Evolutionary conservation across 2,888 invertebrate genomes (phyloP), one percentile per base, ranked within the genome.

Genomic region (Pandemis corylana): DNA sequence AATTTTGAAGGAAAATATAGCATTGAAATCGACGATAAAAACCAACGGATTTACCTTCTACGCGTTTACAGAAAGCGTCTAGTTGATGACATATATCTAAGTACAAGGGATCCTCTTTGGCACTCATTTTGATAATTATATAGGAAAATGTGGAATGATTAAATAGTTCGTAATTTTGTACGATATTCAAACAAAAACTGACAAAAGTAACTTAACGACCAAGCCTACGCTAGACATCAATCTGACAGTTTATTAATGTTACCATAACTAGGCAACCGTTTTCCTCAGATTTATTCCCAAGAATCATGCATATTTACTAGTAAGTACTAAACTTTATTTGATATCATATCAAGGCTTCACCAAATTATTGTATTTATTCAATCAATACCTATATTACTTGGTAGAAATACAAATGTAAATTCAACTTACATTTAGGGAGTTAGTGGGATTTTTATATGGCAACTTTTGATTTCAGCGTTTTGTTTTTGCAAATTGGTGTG

Each of bases 101-200:
- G 74, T 61, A 72, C 10, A 74, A 15, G 41, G 71, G 76, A 46
- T 77, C 69, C 71, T 73, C 75, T 41, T 82, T 82, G n/a, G 71
- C 64, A 66, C 69, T 77, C 87, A 87, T 86, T 81, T 80, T 83
- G 44, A 1, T 53, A 36, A 20, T 28, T 28, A 10, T 12, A 3
- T 5, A 12, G 10, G 0, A 56, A 56, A 51, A n/a, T n/a, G 13
- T 20, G 36, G 68, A 56, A 13, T 59, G 62, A 66, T 51, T 46
- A 46, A 46, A 12, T 12, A 46, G 5, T 46, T 46, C 12, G 5
- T 6, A n/a, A 51, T 7, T 51, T 51, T 5, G n/a, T 6, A 51
- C 51, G 12, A 12, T 46, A 36, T 46, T 46, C 46, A 46, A 51
- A 51, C 51, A n/a, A n/a, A 7, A 15, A 15, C 51, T 15, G 51